phyloP scores from a whole-genome alignment of 2,888 invertebrate species.

The Caradrina clavipalpis region DNA sequence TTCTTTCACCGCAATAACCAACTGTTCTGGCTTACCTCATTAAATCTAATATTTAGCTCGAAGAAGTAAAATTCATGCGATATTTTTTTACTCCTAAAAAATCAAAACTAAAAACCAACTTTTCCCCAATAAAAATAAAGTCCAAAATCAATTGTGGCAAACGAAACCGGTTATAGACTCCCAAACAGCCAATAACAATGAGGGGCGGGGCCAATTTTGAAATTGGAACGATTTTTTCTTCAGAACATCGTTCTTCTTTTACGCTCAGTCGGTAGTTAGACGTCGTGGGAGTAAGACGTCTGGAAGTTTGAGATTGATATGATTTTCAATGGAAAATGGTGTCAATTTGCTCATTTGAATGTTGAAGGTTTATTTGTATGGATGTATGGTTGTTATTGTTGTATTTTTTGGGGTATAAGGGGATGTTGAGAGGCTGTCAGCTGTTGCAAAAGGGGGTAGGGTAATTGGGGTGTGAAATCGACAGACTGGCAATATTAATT shows the following conservation, averaged over 20 bases:
- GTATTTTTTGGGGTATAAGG: conserved; percentile 21
- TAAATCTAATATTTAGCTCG: conserved; percentile 69
- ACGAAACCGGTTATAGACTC: conserved; percentile 66
- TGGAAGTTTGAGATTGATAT: conserved; percentile 22
- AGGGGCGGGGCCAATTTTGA: conserved; percentile 87
- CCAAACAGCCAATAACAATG: conserved; percentile 83
- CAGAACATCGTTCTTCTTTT: conserved; percentile 77
- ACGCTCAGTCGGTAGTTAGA: conserved; percentile 72
- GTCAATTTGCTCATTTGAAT: conserved; percentile 34
- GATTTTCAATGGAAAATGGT: conserved; percentile 37
- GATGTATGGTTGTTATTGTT: conserved; percentile 11
- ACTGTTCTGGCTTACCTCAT: conserved; percentile 58
- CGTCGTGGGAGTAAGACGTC: conserved; percentile 56
- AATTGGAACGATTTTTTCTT: conserved; percentile 86
- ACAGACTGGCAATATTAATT: conserved; percentile 20
- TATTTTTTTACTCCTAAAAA: conserved; percentile 54
- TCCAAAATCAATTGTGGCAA: conserved; percentile 20
- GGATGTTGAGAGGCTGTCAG: conserved; percentile 38
- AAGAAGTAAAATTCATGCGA: conserved; percentile 76
- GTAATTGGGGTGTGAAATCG: conserved; percentile 19
- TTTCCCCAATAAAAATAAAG: conserved; percentile 4
- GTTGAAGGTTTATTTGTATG: conserved; percentile 29
- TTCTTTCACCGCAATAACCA: conserved; percentile 57
- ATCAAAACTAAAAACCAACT: conserved; percentile 34
- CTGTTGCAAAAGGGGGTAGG: conserved; percentile 22